Evolutionary conservation across 2,888 invertebrate species (phyloP).

Genomic region (Metacarcinus magister): DNA sequence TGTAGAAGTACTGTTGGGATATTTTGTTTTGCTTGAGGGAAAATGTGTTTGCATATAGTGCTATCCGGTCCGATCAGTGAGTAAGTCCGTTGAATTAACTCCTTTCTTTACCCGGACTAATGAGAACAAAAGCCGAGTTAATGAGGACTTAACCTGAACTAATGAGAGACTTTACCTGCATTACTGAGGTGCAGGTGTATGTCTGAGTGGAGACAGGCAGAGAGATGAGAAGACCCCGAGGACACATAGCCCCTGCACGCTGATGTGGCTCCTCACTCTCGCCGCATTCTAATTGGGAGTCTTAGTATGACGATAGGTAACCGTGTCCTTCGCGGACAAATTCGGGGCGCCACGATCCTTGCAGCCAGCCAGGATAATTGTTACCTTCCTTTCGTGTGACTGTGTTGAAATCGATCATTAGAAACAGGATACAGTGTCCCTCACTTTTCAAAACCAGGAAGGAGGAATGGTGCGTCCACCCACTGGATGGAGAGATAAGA

Average conservation of each 20-base stretch:
- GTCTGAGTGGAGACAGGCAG: constrained; percentile 3
- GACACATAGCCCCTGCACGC: neutral
- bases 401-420: constrained; percentile 23
- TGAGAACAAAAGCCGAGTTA: constrained; percentile 19
- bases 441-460: neutral
- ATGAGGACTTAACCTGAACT: constrained; percentile 12
- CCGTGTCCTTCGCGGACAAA: neutral
- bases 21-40: neutral
- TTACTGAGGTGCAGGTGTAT: constrained; percentile 12
- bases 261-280: neutral
- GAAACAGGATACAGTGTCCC: neutral
- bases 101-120: neutral
- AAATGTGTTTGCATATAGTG: neutral
- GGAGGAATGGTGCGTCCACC: neutral
- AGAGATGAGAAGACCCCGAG: neutral
- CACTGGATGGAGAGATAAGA: neutral
- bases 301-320: neutral
- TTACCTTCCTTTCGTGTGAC: neutral
- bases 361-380: neutral
- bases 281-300: neutral
- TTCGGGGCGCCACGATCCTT: neutral
- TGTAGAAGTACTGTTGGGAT: neutral
- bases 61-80: neutral
- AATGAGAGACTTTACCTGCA: constrained; percentile 31
- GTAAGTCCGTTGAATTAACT: neutral